phyloP scores from a whole-genome alignment of 2,888 invertebrate species.

The Odontocolon sp. region DNA sequence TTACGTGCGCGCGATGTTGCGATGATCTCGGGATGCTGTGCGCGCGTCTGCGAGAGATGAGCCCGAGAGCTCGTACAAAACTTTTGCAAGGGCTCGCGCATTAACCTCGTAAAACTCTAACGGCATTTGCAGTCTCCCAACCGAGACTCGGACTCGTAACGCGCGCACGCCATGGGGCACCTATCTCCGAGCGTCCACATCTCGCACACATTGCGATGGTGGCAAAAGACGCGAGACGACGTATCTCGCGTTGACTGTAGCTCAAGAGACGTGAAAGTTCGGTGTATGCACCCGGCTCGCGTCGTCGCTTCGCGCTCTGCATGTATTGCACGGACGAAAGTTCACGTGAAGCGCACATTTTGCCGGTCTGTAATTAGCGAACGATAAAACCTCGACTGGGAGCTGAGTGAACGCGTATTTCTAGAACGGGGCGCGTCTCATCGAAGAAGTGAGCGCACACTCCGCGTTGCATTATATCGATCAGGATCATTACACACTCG shows the following conservation, averaged over 20 bases:
- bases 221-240: slow-evolving; percentile 28
- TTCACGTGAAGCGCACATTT: slow-evolving; percentile 42
- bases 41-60: slow-evolving; percentile 40
- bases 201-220: slow-evolving; percentile 8
- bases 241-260: too few species aligned
- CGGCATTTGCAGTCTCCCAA: slow-evolving; percentile 64
- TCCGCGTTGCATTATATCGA: slow-evolving; percentile 16
- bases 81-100: slow-evolving; percentile 58
- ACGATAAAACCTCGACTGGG: slow-evolving; percentile 29
- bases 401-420: slow-evolving; percentile 30
- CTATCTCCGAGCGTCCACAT: slow-evolving; percentile 25
- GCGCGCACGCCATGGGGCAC: slow-evolving; percentile 50
- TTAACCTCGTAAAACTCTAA: slow-evolving; percentile 75
- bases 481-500: slow-evolving; percentile 4
- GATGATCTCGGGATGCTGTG: slow-evolving; percentile 57
- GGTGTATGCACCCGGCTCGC: slow-evolving; percentile 42
- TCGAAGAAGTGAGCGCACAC: neutral
- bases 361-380: slow-evolving; percentile 47
- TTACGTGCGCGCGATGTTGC: slow-evolving; percentile 69
- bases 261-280: slow-evolving; percentile 58
- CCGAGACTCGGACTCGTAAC: slow-evolving; percentile 29
- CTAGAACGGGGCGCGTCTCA: slow-evolving; percentile 6
- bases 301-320: slow-evolving; percentile 13
- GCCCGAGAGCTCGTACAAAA: neutral
- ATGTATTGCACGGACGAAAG: slow-evolving; percentile 44